Evolutionary conservation across 2,888 invertebrate genomes (phyloP).

Genomic region (Oasisia sp.): DNA sequence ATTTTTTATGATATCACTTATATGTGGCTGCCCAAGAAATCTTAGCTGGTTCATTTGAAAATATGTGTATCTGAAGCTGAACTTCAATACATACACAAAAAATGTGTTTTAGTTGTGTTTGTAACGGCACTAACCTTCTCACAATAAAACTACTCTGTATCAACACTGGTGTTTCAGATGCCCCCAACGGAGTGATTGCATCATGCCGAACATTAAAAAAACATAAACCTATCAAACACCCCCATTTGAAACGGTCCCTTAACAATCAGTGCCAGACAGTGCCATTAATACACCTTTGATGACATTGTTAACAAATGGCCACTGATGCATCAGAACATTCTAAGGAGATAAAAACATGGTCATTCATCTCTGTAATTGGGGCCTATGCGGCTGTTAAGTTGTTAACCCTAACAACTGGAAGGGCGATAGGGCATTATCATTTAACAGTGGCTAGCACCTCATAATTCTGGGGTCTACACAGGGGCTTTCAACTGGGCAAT

Average conservation of each 20-base stretch:
- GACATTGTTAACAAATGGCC: background rate
- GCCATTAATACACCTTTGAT: background rate
- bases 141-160: too few relatives aligned
- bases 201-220: background rate
- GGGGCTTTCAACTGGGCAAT: background rate
- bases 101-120: background rate
- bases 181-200: background rate
- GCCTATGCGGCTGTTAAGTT: background rate
- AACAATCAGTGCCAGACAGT: background rate
- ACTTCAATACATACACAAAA: background rate
- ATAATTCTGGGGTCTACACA: background rate
- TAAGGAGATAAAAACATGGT: background rate
- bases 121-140: background rate
- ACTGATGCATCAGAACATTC: background rate
- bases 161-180: background rate
- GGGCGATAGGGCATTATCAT: background rate
- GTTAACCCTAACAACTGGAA: background rate
- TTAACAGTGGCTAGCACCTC: background rate
- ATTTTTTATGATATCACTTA: background rate
- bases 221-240: background rate
- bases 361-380: conserved; percentile 1
- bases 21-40: background rate
- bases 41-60: background rate
- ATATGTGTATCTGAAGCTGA: background rate
- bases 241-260: background rate